Conservation (phyloP, 2,113 vertebrate species). For the Chauna torquata region DNA sequence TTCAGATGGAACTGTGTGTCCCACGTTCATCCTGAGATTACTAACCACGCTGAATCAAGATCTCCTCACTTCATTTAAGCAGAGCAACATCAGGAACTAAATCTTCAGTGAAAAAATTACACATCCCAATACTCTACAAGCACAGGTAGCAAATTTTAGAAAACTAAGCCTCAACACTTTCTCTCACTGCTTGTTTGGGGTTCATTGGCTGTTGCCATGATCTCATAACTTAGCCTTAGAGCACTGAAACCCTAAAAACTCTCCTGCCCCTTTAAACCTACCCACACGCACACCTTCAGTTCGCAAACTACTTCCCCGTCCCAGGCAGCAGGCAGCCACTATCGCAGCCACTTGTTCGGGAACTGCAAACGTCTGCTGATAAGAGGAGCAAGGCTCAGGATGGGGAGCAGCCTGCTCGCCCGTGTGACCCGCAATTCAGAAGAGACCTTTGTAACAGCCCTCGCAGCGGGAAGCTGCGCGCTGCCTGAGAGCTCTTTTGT, state of each 20-base stretch:
- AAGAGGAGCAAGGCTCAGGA: neutral
- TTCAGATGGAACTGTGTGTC: neutral
- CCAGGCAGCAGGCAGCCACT: neutral
- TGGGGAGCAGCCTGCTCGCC: neutral
- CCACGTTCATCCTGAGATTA: neutral
- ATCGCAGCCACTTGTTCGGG: neutral
- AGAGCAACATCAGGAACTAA: neutral
- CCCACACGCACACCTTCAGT: fast-evolving
- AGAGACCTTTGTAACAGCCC: neutral
- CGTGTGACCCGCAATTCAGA: fast-evolving
- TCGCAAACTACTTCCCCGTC: neutral
- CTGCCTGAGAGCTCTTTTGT: fast-evolving
- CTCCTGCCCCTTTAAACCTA: neutral
- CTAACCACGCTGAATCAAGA: neutral
- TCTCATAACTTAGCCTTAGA: neutral
- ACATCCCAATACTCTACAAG: neutral
- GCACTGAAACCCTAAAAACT: neutral
- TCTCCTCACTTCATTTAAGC: neutral
- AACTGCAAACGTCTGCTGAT: neutral
- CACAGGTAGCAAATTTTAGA: neutral
- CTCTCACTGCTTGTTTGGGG: neutral
- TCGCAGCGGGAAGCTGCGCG: neutral
- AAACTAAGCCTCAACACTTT: neutral
- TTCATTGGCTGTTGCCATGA: neutral
- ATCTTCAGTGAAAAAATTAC: neutral